phyloP scores from a whole-genome alignment of 2,797 vertebrate genomes.

The Balearica regulorum region DNA sequence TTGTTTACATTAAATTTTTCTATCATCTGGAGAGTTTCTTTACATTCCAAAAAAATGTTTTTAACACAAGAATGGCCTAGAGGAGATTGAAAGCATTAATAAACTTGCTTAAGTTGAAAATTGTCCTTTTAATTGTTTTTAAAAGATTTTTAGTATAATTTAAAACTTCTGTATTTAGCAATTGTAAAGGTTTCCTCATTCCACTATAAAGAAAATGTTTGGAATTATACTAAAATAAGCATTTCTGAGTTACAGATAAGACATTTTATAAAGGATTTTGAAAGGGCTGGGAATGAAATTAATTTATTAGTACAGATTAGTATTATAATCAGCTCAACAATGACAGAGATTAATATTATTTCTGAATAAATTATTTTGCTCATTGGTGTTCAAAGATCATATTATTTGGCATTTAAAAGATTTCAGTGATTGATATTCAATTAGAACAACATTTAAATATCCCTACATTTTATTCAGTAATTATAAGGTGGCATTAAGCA shows the following conservation, averaged over 20 bases:
- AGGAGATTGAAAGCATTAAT: neutral
- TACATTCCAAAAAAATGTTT: neutral
- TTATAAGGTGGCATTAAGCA: constrained; percentile 11
- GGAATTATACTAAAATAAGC: neutral
- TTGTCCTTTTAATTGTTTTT: neutral
- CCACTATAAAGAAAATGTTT: neutral
- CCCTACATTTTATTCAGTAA: neutral
- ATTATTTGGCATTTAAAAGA: neutral
- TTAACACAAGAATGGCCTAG: neutral
- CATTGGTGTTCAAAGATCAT: neutral
- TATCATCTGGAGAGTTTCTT: neutral
- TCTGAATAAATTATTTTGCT: constrained; percentile 21
- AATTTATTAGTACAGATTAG: neutral
- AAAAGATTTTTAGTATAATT: neutral
- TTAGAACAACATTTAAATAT: constrained; percentile 12
- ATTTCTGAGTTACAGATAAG: neutral
- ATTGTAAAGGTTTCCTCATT: neutral
- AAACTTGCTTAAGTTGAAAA: neutral
- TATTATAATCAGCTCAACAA: neutral
- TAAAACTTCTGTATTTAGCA: neutral
- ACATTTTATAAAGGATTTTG: neutral
- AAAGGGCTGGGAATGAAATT: neutral
- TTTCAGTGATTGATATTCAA: constrained; percentile 17
- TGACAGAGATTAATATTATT: neutral
- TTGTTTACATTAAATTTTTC: neutral